A percentile compares a stretch with the other conserved stretches of the same genome.
These are phyloP conservation scores for Hippocampus abdominalis DNA, from an alignment of 2,113 vertebrate species.

Conservation along the genomic window DNA sequence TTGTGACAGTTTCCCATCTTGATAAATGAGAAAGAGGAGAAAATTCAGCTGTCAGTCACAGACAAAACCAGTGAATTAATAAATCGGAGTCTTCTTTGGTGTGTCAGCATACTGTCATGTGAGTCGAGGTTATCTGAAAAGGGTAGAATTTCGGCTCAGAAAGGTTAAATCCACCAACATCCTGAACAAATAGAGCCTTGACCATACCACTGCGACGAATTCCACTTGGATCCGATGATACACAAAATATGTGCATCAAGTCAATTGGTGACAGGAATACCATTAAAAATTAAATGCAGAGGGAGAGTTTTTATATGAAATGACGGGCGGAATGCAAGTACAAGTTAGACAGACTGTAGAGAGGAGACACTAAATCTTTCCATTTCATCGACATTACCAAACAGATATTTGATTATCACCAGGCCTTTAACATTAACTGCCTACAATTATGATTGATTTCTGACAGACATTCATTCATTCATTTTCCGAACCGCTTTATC, in stretches of 20 bases:
- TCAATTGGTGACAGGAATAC: conserved; percentile 31
- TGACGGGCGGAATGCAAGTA: conserved; percentile 23
- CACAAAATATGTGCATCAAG: conserved; percentile 10
- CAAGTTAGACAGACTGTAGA: neutral
- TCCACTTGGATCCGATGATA: neutral
- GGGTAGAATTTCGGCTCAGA: conserved; percentile 17
- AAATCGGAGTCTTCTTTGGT: conserved; percentile 37
- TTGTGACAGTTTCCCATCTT: conserved; percentile 14
- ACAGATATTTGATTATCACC: neutral
- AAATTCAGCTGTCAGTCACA: conserved; percentile 14
- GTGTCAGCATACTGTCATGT: conserved; percentile 40
- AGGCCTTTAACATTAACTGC: neutral
- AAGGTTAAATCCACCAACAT: conserved; percentile 47
- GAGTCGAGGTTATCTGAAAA: conserved; percentile 56
- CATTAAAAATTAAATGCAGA: neutral
- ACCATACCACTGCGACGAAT: neutral
- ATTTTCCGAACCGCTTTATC: too few relatives aligned
- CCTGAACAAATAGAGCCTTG: conserved; percentile 13
- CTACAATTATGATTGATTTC: neutral
- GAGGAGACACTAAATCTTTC: neutral
- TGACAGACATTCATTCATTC: neutral
- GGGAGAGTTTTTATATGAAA: neutral
- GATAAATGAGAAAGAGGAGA: conserved; percentile 25
- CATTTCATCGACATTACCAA: neutral
- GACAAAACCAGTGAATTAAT: conserved; percentile 24